Conservation (phyloP, 2,797 vertebrate species). For the Diglossa cyanea region DNA sequence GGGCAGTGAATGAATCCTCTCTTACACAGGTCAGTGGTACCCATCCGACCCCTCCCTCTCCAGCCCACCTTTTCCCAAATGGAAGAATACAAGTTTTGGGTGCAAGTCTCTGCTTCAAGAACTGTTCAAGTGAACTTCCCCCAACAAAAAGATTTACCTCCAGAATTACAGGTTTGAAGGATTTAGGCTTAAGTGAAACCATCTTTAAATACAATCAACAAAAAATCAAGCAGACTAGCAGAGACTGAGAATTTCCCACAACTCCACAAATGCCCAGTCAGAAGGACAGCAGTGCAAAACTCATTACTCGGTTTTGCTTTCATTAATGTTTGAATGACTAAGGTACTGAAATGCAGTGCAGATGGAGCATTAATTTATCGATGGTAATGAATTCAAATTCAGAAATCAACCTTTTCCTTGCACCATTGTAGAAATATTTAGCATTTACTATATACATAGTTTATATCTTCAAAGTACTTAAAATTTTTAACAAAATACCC, state of each 20-base stretch:
- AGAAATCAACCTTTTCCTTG: constrained; percentile 35
- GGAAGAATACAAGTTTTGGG: background rate
- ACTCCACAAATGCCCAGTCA: background rate
- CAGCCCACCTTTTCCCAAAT: background rate
- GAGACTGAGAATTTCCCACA: background rate
- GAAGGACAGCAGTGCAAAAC: constrained; percentile 4
- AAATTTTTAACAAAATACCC: background rate
- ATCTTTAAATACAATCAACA: background rate
- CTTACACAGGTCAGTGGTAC: background rate
- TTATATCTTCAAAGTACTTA: background rate
- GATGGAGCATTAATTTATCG: background rate
- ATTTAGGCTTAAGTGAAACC: background rate
- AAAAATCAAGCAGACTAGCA: background rate
- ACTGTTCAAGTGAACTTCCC: background rate
- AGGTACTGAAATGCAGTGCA: background rate
- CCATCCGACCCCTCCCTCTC: background rate
- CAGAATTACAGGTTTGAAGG: background rate
- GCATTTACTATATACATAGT: constrained; percentile 12
- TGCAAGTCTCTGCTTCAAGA: background rate
- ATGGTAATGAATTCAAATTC: constrained; percentile 19
- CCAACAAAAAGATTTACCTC: background rate
- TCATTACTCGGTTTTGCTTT: constrained; percentile 12
- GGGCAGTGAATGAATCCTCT: background rate
- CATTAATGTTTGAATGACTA: constrained; percentile 23
- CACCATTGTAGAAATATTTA: constrained; percentile 37